Base-by-base conservation (phyloP, 2,888 invertebrate species). In the Ligdia adustata region DNA sequence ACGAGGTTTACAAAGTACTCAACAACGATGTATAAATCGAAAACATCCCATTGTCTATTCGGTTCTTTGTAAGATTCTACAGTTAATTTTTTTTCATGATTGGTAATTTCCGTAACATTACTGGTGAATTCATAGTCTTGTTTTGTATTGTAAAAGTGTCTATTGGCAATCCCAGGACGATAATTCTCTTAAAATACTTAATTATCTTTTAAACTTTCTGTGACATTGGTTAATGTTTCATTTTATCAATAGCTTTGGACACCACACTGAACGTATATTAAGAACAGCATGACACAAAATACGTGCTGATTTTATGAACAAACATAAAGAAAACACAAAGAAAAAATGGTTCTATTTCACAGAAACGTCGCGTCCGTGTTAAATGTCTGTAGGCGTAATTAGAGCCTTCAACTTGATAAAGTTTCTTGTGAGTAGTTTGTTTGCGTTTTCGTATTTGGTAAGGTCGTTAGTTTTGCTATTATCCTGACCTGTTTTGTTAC, bases 371-470 rank as follows among this genome's bases (percentile, higher is more conserved):
- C 11, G 48, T 56, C 46, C 45, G 34, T 40, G 35, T 46, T 31
- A 47, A 20, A 41, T 29, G 22, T 4, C 38, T 18, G 77, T 75
- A 58, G 79, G 78, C 45, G 69, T 72, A 71, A 75, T 75, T 67
- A 66, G 62, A 60, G 57, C 60, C 65, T 72, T 62, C 62, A 62
- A 66, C 55, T 62, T 62, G 52, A 14, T 46, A 44, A 24, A 20
- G 37, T 16, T 41, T 35, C 1, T 22, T 6, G 24, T 9, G 2
- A 11, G 26, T 38, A 46, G 32, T 47, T 58, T 55, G 46, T 58
- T 51, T 51, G 13, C 27, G 31, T 29, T 37, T 38, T 27, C 52
- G 13, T 60, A 56, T 60, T 53, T 51, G 52, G 51, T 37, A 18
- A 4, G 14, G 24, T 32, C 54, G 43, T 44, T 50, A 48, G 31